Evolutionary conservation across 2,113 vertebrate genomes (phyloP).

Genomic region (Maylandia zebra): DNA sequence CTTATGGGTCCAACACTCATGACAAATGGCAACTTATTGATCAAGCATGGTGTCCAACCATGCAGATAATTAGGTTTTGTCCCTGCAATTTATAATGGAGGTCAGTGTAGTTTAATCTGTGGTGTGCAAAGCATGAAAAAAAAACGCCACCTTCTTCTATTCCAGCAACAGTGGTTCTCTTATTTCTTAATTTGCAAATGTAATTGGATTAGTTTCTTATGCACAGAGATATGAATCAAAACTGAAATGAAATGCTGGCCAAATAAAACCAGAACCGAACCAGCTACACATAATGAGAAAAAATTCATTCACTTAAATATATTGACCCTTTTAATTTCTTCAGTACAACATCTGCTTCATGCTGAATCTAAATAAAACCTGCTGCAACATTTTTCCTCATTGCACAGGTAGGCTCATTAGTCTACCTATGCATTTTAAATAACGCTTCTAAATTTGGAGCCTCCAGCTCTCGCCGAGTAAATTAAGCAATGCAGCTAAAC

Average conservation of each 20-base stretch:
- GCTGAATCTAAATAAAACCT: not conserved
- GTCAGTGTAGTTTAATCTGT: not conserved
- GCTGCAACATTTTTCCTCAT: not conserved
- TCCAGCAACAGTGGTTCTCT: not conserved
- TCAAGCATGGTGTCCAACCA: not conserved
- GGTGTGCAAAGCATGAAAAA: not conserved
- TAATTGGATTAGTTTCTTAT: not conserved
- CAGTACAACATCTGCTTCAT: not conserved
- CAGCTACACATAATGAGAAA: not conserved
- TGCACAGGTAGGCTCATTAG: not conserved
- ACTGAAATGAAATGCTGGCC: not conserved
- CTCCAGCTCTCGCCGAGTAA: not conserved
- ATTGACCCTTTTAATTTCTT: not conserved
- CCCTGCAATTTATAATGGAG: not conserved
- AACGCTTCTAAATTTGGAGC: conserved; percentile 15
- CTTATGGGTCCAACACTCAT: not conserved
- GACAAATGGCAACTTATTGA: not conserved
- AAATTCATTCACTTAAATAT: not conserved
- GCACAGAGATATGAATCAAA: not conserved
- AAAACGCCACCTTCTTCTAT: not conserved
- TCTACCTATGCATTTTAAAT: conserved; percentile 15
- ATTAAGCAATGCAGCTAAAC: not conserved
- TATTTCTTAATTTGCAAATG: not conserved
- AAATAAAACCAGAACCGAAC: not conserved
- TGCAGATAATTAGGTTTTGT: not conserved